Evolutionary conservation across 1,140 invertebrate species (phyloP).

Genomic region (Drosophila repleta): DNA sequence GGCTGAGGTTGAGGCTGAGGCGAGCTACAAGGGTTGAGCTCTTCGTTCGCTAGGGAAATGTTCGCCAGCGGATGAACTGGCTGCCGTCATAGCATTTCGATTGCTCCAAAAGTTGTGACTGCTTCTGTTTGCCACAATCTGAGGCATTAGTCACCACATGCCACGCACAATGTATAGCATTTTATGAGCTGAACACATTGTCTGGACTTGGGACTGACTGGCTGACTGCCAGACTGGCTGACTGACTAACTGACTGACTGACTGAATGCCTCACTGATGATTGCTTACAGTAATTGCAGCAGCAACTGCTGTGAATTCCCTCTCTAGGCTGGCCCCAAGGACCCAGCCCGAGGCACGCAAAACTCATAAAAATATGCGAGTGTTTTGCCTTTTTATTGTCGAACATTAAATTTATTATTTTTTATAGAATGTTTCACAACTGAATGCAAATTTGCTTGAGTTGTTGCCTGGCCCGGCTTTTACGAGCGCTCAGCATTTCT

Average conservation of each 20-base stretch:
- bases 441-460: conserved; percentile 73
- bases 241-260: conserved; percentile 24
- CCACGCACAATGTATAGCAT: conserved; percentile 21
- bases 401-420: conserved; percentile 81
- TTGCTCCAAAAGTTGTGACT: conserved; percentile 14
- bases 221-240: not conserved
- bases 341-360: conserved; percentile 58
- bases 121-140: conserved; percentile 19
- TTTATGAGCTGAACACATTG: conserved; percentile 61
- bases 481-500: conserved; percentile 52
- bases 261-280: conserved; percentile 62
- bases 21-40: no score
- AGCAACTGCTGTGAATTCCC: conserved; percentile 64
- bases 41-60: not conserved
- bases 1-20: conserved; percentile 1
- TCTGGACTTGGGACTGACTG: conserved; percentile 26
- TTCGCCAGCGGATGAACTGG: conserved; percentile 11
- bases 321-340: not conserved
- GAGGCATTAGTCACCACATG: conserved; percentile 39
- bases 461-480: conserved; percentile 26
- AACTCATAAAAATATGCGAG: conserved; percentile 78
- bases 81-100: not conserved
- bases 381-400: conserved; percentile 66
- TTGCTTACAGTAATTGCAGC: conserved; percentile 77
- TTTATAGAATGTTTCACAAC: conserved; percentile 82